Evolutionary conservation across 2,888 invertebrate genomes (phyloP).

Genomic region (Macrostomum cliftonense): DNA sequence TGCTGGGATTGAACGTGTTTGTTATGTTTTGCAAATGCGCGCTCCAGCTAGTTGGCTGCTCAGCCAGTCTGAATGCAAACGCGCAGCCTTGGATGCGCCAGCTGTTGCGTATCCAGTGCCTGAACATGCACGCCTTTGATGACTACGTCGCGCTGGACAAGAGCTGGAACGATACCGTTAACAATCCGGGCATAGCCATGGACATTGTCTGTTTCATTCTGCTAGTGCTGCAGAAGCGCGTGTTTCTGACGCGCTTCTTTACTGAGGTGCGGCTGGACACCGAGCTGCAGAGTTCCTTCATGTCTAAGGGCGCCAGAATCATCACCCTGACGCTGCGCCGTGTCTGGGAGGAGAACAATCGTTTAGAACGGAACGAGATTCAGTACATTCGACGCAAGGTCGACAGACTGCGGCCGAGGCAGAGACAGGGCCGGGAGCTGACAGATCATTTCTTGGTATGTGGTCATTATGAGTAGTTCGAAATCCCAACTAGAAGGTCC

Average conservation of each 20-base stretch:
- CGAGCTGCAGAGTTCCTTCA: conserved; percentile 76
- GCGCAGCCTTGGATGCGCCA: conserved; percentile 54
- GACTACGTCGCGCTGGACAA: too few relatives aligned
- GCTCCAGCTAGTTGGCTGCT: conserved; percentile 67
- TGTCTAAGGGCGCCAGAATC: conserved; percentile 51
- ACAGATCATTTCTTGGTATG: too few relatives aligned
- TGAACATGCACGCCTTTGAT: conserved; percentile 37
- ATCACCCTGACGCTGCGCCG: neutral
- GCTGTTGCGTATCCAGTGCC: conserved; percentile 72
- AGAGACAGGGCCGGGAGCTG: too few relatives aligned
- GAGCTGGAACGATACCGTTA: conserved; percentile 47
- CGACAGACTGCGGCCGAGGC: too few relatives aligned
- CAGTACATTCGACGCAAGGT: too few relatives aligned
- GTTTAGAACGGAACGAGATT: too few relatives aligned
- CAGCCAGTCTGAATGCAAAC: conserved; percentile 45
- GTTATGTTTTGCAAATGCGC: conserved; percentile 70
- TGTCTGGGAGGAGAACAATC: neutral
- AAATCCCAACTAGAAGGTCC: too few relatives aligned
- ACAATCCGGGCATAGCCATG: conserved; percentile 75
- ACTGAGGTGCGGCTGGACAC: conserved; percentile 85
- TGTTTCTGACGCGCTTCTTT: conserved; percentile 88
- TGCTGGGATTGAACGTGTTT: conserved; percentile 68
- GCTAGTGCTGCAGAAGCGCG: conserved; percentile 66
- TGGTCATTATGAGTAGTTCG: too few relatives aligned
- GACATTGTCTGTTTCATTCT: conserved; percentile 75